Conservation (phyloP, 2,888 invertebrate species). For the Ischnus inquisitorius region DNA sequence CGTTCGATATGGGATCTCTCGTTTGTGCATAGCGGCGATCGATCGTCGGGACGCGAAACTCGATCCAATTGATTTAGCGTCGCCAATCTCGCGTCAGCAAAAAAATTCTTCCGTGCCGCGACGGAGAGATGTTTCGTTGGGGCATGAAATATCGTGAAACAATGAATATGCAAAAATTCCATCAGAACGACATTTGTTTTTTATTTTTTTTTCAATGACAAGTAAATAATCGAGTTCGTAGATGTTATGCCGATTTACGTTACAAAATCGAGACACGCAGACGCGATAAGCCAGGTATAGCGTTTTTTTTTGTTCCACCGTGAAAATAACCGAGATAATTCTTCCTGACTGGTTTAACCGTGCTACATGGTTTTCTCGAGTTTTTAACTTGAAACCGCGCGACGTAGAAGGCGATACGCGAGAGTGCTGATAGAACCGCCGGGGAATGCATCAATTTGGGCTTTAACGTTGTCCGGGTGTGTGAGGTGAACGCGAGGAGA, state of each 20-base stretch:
- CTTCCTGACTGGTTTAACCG: slow-evolving; percentile 18
- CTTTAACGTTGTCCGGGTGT: background rate
- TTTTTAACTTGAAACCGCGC: slow-evolving; percentile 35
- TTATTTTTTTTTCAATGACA: background rate
- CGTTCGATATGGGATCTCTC: slow-evolving; percentile 17
- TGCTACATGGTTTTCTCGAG: slow-evolving; percentile 18
- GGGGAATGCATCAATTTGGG: slow-evolving; percentile 5
- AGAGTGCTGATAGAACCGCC: background rate
- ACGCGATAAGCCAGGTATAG: background rate
- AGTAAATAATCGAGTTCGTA: slow-evolving; percentile 7
- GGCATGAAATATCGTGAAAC: slow-evolving; percentile 25
- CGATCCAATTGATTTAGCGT: slow-evolving; percentile 44
- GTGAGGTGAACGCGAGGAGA: background rate
- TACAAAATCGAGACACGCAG: background rate
- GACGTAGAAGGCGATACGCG: slow-evolving; percentile 6
- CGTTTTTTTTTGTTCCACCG: background rate
- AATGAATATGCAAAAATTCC: slow-evolving; percentile 19
- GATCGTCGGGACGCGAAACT: slow-evolving; percentile 8
- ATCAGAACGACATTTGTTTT: background rate
- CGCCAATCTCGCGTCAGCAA: slow-evolving; percentile 39
- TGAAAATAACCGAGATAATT: background rate
- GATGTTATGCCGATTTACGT: background rate
- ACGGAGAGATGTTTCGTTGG: background rate
- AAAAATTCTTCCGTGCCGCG: slow-evolving; percentile 11
- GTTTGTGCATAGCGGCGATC: background rate